Percentiles rank a stretch among this genome's conserved stretches.
These are phyloP conservation scores for Epistrophella euchroma DNA, from an alignment of 2,888 invertebrate species.

Conservation along the genomic window DNA sequence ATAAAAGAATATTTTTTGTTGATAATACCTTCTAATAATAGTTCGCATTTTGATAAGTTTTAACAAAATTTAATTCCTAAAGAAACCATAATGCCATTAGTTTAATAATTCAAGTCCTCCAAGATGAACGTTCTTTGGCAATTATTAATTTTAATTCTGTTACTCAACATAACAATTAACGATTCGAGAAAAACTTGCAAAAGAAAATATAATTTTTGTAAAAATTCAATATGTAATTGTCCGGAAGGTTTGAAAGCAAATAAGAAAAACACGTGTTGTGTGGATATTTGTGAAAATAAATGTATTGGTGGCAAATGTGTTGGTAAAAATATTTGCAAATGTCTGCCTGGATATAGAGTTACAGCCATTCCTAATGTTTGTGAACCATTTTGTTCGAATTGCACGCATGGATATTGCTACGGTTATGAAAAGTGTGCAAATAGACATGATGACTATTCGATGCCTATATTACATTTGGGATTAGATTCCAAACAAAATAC, in stretches of 20 bases:
- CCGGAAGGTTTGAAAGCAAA: slow-evolving; percentile 2
- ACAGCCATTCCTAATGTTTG: slow-evolving; percentile 64
- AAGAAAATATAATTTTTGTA: neutral
- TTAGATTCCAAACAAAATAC: neutral
- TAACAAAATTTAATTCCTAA: neutral
- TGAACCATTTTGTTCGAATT: slow-evolving; percentile 78
- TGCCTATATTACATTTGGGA: neutral
- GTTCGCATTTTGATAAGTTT: neutral
- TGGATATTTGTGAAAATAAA: slow-evolving; percentile 13
- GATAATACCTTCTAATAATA: neutral
- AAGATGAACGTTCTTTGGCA: slow-evolving; percentile 7
- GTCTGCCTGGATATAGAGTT: slow-evolving; percentile 77
- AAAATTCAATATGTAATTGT: slow-evolving; percentile 18
- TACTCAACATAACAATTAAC: neutral
- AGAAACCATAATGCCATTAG: neutral
- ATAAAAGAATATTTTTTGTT: neutral
- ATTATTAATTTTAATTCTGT: neutral
- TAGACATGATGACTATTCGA: neutral
- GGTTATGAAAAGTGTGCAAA: slow-evolving; percentile 78
- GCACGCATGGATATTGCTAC: slow-evolving; percentile 81
- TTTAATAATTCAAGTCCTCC: neutral
- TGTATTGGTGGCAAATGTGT: slow-evolving; percentile 71
- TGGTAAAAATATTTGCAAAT: slow-evolving; percentile 68
- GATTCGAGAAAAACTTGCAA: slow-evolving; percentile 1
- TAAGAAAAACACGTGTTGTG: slow-evolving; percentile 15